Percentiles rank a stretch among this genome's conserved stretches.
These are phyloP conservation scores for Microctenopoma stevenorrisi DNA, from an alignment of 2,797 vertebrate species.

Conservation along the genomic window DNA sequence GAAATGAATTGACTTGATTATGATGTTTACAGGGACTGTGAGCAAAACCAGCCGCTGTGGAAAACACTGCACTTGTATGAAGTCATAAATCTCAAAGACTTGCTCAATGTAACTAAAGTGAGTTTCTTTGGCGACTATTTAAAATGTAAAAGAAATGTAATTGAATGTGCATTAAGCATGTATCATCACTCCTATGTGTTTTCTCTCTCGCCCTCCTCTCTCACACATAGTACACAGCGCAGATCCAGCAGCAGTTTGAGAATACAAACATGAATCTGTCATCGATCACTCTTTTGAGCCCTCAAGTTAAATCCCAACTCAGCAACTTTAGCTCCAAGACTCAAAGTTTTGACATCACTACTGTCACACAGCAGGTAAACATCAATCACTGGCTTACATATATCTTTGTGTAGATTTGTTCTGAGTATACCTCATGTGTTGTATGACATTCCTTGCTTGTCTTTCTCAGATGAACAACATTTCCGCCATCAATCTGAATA, in stretches of 20 bases:
- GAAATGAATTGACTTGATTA: neutral
- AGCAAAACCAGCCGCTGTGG: conserved; percentile 83
- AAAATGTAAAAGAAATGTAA: neutral
- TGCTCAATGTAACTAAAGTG: conserved; percentile 86
- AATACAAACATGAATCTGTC: conserved; percentile 75
- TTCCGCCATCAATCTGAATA: conserved; percentile 72
- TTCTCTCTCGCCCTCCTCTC: neutral
- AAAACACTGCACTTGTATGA: conserved; percentile 78
- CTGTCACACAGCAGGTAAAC: conserved; percentile 78
- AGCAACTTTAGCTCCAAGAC: conserved; percentile 33
- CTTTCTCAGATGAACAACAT: conserved; percentile 76
- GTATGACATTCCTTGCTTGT: conserved; percentile 10
- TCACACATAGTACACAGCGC: conserved; percentile 78
- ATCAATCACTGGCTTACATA: neutral
- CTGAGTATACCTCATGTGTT: neutral
- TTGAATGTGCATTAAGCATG: neutral
- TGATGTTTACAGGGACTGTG: conserved; percentile 82
- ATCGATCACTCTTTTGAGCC: conserved; percentile 76
- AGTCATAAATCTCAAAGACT: conserved; percentile 70
- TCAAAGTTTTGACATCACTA: conserved; percentile 62
- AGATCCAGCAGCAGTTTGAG: conserved; percentile 78
- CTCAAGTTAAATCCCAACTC: conserved; percentile 63
- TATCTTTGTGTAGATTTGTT: neutral
- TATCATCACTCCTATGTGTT: neutral
- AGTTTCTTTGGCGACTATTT: conserved; percentile 22